Evolutionary conservation across 2,888 invertebrate genomes (phyloP).

Genomic region (Brenthis daphne): DNA sequence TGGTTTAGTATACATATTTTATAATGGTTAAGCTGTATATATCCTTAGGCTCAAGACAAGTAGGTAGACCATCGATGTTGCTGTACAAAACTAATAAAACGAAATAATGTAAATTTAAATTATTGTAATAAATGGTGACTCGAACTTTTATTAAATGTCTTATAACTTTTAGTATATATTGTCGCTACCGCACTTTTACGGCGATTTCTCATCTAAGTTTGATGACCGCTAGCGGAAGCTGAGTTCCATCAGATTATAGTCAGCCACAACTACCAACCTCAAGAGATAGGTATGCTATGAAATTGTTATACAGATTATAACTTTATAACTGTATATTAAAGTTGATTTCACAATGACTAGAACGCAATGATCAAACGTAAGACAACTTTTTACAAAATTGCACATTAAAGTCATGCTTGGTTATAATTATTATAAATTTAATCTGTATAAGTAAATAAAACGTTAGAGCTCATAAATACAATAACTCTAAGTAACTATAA

Average conservation of each 20-base stretch:
- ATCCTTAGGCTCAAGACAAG: not conserved
- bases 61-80: not conserved
- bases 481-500: too few species aligned
- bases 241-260: conserved; percentile 44
- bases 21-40: too few species aligned
- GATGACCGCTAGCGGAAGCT: conserved; percentile 51
- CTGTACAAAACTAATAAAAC: conserved; percentile 2
- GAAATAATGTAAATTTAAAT: conserved; percentile 19
- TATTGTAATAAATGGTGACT: conserved; percentile 8
- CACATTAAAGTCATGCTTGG: conserved; percentile 45
- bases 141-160: conserved; percentile 20
- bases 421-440: conserved; percentile 45
- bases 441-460: conserved; percentile 30
- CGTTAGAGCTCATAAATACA: not conserved
- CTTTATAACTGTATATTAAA: conserved; percentile 28
- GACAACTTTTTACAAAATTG: conserved; percentile 46
- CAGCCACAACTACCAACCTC: conserved; percentile 36
- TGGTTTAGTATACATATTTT: too few species aligned
- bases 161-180: conserved; percentile 22
- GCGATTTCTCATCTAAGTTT: conserved; percentile 42
- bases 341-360: conserved; percentile 28
- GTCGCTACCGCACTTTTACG: conserved; percentile 23
- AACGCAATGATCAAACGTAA: conserved; percentile 24
- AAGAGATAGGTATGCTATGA: conserved; percentile 39
- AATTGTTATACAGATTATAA: conserved; percentile 26